Evolutionary conservation across 2,113 vertebrate species (phyloP), one percentile per base, ranked within the genome.

Genomic region (Morone chrysops): DNA sequence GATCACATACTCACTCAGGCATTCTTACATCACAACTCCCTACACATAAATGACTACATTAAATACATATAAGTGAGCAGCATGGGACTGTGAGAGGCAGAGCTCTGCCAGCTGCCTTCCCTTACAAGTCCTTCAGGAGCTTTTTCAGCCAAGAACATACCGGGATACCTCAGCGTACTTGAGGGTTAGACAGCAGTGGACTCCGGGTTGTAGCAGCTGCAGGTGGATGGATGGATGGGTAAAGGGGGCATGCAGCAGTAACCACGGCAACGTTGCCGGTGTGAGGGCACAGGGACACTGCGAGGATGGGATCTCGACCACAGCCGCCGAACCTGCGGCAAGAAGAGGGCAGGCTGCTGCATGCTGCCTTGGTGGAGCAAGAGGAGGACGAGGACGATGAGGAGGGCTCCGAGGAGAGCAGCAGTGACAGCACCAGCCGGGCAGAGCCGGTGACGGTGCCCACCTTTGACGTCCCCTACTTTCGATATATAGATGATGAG

Each of bases 401-500:
- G 14, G 95, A 95, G 57, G 90, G 89, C 76, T 93, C 85, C 0
- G 84, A 90, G 61, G 89, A 89, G 78, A 88, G 90, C 84, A 82
- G 90, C 84, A 89, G 82, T 1, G 89, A 90, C 79, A 87, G 90
- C 83, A 91, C 70, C 79, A 89, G 91, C 68, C 76, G 95, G 38
- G 94, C 93, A 71, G 95, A 96, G 75, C 94, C 92, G 81, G 90
- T 94, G 84, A 95, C 96, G 12, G 68, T 97, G 93, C 97, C 97
- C 81, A 98, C 98, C 41, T 99, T 99, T 89, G 97, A 99, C 87
- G 98, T 99, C 93, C 97, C 97, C 89, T 98, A 98, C 96, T 99
- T 99, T 94, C 97, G 98, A 93, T 99, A 99, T 94, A 98, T 98
- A 84, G 97, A 99, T 31, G 98, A 99, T 76, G 98, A 99, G 90